Evolutionary conservation across 2,888 invertebrate species (phyloP).

Genomic region (Dione vanillae): DNA sequence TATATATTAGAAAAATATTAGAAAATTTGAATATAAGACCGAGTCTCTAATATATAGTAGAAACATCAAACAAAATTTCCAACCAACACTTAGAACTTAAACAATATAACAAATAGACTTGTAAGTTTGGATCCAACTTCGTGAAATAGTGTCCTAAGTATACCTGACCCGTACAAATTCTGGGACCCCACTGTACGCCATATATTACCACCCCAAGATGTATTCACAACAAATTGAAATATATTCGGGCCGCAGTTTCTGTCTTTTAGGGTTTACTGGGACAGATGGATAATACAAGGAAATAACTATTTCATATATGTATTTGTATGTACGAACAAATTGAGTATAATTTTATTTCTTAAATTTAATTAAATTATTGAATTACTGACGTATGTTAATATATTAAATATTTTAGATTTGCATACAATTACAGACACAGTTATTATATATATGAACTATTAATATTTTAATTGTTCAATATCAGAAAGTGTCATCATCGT

Average conservation of each 20-base stretch:
- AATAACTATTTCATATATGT: conserved; percentile 1
- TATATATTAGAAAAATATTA: too few species aligned
- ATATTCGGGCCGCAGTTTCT: conserved; percentile 7
- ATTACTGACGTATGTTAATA: too few species aligned
- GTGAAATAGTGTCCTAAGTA: conserved; percentile 22
- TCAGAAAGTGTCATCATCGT: too few species aligned
- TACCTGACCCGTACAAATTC: conserved; percentile 26
- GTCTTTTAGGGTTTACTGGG: conserved; percentile 6
- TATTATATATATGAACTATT: too few species aligned
- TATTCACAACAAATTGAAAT: conserved; percentile 30
- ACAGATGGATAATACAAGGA: conserved; percentile 9
- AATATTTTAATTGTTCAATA: too few species aligned
- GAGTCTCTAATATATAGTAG: not conserved
- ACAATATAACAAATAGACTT: conserved; percentile 26
- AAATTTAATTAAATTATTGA: too few species aligned
- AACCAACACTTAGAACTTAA: conserved; percentile 18
- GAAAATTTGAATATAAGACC: not conserved
- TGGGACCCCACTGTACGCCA: conserved; percentile 17
- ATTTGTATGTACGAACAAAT: not conserved
- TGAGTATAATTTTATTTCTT: not conserved
- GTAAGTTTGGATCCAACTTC: conserved; percentile 20
- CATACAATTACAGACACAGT: too few species aligned
- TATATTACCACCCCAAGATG: conserved; percentile 15
- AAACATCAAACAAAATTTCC: conserved; percentile 12
- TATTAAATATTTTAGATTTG: too few species aligned